These are phyloP conservation scores for Colletes latitarsis DNA, from an alignment of 1,140 invertebrate genomes.

Conservation along the genomic window DNA sequence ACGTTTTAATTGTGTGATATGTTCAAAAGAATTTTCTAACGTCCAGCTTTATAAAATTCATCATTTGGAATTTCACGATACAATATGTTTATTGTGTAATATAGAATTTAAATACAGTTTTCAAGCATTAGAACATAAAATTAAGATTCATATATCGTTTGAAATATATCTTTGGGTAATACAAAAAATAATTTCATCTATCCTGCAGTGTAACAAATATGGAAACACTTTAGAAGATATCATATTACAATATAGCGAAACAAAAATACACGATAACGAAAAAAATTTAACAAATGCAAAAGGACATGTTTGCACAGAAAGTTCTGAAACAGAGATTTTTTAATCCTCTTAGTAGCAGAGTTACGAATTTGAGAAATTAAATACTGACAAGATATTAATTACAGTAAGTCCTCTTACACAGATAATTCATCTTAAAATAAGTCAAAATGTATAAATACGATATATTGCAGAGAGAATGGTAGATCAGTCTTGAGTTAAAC, in stretches of 20 bases:
- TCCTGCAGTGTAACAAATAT: not conserved
- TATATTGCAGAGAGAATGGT: too few relatives aligned
- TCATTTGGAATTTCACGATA: constrained; percentile 16
- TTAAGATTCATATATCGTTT: constrained; percentile 4
- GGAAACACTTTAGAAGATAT: constrained; percentile 11
- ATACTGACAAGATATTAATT: too few relatives aligned
- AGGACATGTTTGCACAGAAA: too few relatives aligned
- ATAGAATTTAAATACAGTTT: constrained; percentile 13
- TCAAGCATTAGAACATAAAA: constrained; percentile 32
- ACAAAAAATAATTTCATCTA: not conserved
- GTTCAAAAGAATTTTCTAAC: not conserved
- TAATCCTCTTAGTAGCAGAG: too few relatives aligned
- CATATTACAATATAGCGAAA: constrained; percentile 3
- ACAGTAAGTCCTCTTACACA: too few relatives aligned
- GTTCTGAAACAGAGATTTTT: too few relatives aligned
- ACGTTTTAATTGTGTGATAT: not conserved
- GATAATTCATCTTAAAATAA: too few relatives aligned
- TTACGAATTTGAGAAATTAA: too few relatives aligned
- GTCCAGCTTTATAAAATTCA: constrained; percentile 1
- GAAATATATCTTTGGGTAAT: constrained; percentile 22
- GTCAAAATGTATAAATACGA: too few relatives aligned
- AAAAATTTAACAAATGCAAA: not conserved
- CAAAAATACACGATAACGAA: not conserved
- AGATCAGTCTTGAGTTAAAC: too few relatives aligned
- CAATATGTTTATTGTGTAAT: constrained; percentile 22